Evolutionary conservation across 1,140 invertebrate species (phyloP).

Genomic region (Mya arenaria): DNA sequence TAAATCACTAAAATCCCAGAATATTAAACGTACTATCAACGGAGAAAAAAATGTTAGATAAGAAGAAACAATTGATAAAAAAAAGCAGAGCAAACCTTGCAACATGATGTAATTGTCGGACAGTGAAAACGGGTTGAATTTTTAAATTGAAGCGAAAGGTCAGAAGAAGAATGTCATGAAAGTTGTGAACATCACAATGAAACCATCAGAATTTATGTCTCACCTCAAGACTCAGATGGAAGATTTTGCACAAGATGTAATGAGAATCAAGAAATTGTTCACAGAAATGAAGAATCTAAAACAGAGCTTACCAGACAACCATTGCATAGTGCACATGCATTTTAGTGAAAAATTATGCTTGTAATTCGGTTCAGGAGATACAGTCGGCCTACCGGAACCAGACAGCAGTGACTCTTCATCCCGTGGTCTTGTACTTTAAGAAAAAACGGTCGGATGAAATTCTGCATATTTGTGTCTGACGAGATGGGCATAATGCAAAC

Average conservation of each 20-base stretch:
- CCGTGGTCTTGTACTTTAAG: conserved; percentile 43
- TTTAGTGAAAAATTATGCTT: conserved; percentile 61
- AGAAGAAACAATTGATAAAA: not conserved
- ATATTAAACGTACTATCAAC: conserved; percentile 32
- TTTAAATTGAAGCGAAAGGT: conserved; percentile 14
- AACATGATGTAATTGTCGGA: not conserved
- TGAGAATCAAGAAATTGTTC: conserved; percentile 36
- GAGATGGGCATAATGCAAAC: conserved; percentile 28
- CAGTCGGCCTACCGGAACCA: conserved; percentile 60
- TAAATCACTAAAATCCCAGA: conserved; percentile 7
- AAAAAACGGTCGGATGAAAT: not conserved
- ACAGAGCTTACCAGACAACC: conserved; percentile 45
- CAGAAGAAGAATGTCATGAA: conserved; percentile 25
- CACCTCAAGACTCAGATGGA: not conserved
- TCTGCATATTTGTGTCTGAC: conserved; percentile 54
- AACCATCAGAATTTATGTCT: not conserved
- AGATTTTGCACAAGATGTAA: conserved; percentile 33
- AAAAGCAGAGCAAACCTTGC: not conserved
- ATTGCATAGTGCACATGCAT: conserved; percentile 57
- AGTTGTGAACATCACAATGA: not conserved
- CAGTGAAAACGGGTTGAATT: conserved; percentile 42
- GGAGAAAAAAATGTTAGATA: conserved; percentile 27
- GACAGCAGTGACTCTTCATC: conserved; percentile 39
- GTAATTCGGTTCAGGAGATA: conserved; percentile 55
- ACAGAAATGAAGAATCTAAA: conserved; percentile 43